Conservation (phyloP, 2,888 invertebrate genomes). For the Ceriagrion tenellum region DNA sequence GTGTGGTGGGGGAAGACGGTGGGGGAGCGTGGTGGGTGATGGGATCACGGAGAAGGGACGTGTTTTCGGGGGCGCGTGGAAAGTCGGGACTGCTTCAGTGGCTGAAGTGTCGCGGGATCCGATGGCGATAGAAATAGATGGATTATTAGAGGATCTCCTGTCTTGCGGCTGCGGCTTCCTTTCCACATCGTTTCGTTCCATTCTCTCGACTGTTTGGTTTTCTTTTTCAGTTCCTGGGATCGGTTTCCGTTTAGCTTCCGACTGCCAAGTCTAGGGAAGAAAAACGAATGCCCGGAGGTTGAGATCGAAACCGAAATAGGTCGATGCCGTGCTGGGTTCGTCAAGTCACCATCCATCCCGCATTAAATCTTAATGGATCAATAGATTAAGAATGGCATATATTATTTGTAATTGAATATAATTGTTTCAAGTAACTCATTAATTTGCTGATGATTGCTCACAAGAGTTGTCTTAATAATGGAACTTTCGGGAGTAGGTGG, state of each 20-base stretch:
- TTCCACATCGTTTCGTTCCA: background rate
- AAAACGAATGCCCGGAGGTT: too few relatives aligned
- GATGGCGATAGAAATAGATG: conserved; percentile 21
- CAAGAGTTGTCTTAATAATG: background rate
- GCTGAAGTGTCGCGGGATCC: background rate
- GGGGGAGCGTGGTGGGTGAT: background rate
- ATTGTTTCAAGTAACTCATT: background rate
- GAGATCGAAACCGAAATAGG: too few relatives aligned
- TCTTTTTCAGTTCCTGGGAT: background rate
- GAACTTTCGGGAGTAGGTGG: background rate
- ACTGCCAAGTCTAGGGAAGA: background rate
- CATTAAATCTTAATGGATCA: too few relatives aligned
- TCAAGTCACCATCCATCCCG: too few relatives aligned
- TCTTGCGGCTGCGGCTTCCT: background rate
- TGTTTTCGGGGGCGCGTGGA: background rate
- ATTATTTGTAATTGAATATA: background rate
- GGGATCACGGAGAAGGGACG: background rate
- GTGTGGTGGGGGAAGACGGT: background rate
- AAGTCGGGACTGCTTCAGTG: background rate
- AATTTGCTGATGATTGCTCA: background rate
- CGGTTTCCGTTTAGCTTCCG: background rate
- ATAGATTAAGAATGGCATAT: background rate
- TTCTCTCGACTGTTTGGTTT: background rate
- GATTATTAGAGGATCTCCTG: conserved; percentile 1
- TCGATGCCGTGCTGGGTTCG: too few relatives aligned